Evolutionary conservation across 1,140 invertebrate species (phyloP), one percentile per base, ranked within the genome.

Genomic region (Heterodera carotae): DNA sequence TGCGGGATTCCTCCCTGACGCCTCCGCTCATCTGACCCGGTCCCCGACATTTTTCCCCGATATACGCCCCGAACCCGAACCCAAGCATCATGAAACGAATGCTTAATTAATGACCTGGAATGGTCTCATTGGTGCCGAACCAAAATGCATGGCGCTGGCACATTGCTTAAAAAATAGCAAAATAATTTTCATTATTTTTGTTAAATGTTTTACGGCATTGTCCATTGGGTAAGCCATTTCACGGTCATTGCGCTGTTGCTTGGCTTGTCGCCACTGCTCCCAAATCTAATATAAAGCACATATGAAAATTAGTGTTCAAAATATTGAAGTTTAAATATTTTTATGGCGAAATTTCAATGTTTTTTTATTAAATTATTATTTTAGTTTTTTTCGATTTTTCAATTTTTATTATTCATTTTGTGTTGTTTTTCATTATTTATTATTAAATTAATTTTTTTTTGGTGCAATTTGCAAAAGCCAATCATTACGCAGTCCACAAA

Each of bases 401-500:
- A n/a, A n/a, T n/a, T n/a, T n/a, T n/a, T n/a, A n/a, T n/a, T n/a
- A n/a, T n/a, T n/a, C n/a, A n/a, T n/a, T n/a, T n/a, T n/a, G n/a
- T n/a, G 18, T 22, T 34, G 25, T 22, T 67, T 67, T 48, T 48
- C 12, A 69, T 25, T 27, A 43, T 8, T 66, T 66, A 10, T 3
- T 0, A 31, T 5, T 2, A 18, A n/a, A 2, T 1, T 0, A 0
- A 4, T 59, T 71, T 18, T 48, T 73, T 48, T 73, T 73, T 1
- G 39, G 22, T 76, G 53, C 88, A 84, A 73, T n/a, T 43, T 43
- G 12, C 12, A 39, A 39, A 39, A 10, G 7, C 15, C 2, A 43
- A 43, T 0, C 15, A 76, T 87, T 36, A 86, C 68, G n/a, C 72
- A 83, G 79, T 89, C 89, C 8, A 89, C 83, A 80, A 88, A 89